Percentiles rank a stretch among this genome's conserved stretches.
Evolutionary conservation across 2,888 invertebrate genomes (phyloP).

Genomic region (Clostera curtula): DNA sequence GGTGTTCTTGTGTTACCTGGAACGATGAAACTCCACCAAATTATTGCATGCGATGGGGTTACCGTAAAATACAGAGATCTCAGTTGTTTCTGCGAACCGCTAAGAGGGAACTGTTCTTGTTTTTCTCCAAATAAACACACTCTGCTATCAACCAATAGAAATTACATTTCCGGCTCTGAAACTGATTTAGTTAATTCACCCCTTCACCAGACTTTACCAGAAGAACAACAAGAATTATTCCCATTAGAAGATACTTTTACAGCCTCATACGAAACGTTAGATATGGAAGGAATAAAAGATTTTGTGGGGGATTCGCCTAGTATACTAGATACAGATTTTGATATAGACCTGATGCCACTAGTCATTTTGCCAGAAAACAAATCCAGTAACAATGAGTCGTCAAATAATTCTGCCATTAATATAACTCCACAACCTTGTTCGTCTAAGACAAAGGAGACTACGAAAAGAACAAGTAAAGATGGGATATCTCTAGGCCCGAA

Average conservation of each 20-base stretch:
- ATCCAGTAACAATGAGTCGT: too few relatives aligned
- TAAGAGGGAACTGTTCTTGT: slow-evolving; percentile 6
- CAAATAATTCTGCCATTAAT: too few relatives aligned
- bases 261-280: not conserved
- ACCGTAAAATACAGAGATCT: slow-evolving; percentile 5
- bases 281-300: not conserved
- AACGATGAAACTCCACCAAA: slow-evolving; percentile 12
- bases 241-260: too few relatives aligned
- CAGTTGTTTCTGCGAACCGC: slow-evolving; percentile 6
- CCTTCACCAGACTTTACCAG: not conserved
- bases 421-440: too few relatives aligned
- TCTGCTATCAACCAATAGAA: not conserved
- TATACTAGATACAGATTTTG: not conserved
- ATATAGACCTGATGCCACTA: not conserved
- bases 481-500: not conserved
- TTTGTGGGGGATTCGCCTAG: not conserved
- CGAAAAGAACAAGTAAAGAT: too few relatives aligned
- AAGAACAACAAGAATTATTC: too few relatives aligned
- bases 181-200: not conserved
- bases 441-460: too few relatives aligned
- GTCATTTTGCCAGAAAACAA: not conserved
- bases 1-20: slow-evolving; percentile 4
- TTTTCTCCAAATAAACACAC: slow-evolving; percentile 1
- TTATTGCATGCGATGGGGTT: slow-evolving; percentile 5
- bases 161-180: not conserved